Conservation (phyloP, 2,888 invertebrate genomes). For the Phrixothrix hirtus region DNA sequence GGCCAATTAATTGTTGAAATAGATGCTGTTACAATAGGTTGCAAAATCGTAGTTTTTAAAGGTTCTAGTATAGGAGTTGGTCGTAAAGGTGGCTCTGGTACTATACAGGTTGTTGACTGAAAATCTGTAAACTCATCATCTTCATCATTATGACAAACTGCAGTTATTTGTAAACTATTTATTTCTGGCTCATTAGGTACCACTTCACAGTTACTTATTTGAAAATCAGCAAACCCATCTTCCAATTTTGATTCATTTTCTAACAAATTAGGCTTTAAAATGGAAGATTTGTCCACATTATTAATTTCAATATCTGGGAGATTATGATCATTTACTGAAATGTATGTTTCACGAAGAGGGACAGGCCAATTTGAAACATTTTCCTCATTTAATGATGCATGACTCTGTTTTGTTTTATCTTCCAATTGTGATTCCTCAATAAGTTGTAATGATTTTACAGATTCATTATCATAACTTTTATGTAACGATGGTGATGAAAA, state of each 20-base stretch:
- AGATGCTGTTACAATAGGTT: slow-evolving; percentile 13
- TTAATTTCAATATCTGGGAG: too few species aligned
- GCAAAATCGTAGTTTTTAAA: slow-evolving; percentile 40
- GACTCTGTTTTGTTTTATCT: slow-evolving; percentile 5
- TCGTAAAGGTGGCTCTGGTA: neutral
- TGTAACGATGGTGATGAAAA: neutral
- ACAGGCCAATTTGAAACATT: slow-evolving; percentile 33
- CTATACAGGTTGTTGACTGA: slow-evolving; percentile 36
- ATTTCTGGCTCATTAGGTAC: neutral
- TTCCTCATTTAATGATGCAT: neutral
- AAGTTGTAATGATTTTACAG: slow-evolving; percentile 43
- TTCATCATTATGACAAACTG: slow-evolving; percentile 29
- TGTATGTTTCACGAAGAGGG: slow-evolving; percentile 53
- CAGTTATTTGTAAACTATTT: too few species aligned
- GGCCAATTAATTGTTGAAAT: slow-evolving; percentile 65
- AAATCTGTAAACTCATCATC: slow-evolving; percentile 56
- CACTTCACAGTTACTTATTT: slow-evolving; percentile 19
- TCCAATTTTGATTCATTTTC: too few species aligned
- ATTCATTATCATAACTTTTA: slow-evolving; percentile 31
- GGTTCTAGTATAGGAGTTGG: slow-evolving; percentile 37
- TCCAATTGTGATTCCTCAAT: slow-evolving; percentile 23
- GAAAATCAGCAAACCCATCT: slow-evolving; percentile 21
- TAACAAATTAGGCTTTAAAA: too few species aligned
- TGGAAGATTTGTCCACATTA: too few species aligned
- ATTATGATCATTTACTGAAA: slow-evolving; percentile 35